Percentiles rank a stretch among this genome's conserved stretches.
phyloP scores from a whole-genome alignment of 2,797 vertebrate genomes.

The Coregonus sp. region DNA sequence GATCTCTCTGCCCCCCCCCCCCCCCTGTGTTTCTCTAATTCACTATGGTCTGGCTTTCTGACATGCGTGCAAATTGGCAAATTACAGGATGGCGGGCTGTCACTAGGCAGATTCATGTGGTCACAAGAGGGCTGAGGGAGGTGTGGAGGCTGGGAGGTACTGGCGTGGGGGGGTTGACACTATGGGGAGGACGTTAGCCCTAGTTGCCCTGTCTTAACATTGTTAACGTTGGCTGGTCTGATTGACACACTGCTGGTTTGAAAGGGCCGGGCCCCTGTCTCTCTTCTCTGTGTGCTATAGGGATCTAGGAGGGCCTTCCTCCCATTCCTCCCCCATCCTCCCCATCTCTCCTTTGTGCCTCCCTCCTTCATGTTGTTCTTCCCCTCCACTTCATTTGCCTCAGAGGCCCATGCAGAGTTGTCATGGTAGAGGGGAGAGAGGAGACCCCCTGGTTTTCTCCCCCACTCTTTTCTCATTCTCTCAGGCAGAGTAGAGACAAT shows the following conservation, averaged over 20 bases:
- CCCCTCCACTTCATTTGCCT: slow-evolving; percentile 83
- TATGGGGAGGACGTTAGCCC: slow-evolving; percentile 62
- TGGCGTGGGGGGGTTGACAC: slow-evolving; percentile 37
- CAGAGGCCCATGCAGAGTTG: slow-evolving; percentile 72
- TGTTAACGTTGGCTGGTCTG: slow-evolving; percentile 76
- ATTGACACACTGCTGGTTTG: slow-evolving; percentile 71
- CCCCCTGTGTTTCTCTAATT: slow-evolving; percentile 76
- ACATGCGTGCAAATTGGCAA: slow-evolving; percentile 84
- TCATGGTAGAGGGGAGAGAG: slow-evolving; percentile 48
- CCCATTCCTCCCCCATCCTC: slow-evolving; percentile 44
- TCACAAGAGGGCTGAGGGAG: slow-evolving; percentile 59
- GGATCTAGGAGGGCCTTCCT: slow-evolving; percentile 46
- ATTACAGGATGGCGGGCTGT: slow-evolving; percentile 77
- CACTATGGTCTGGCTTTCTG: slow-evolving; percentile 72
- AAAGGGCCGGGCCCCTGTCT: slow-evolving; percentile 56
- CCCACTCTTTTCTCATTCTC: slow-evolving; percentile 26
- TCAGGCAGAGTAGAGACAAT: too few relatives aligned
- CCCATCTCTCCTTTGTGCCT: slow-evolving; percentile 19
- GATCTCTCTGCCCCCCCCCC: slow-evolving; percentile 60
- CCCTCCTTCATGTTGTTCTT: slow-evolving; percentile 67
- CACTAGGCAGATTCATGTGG: slow-evolving; percentile 73
- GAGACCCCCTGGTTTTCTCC: too few relatives aligned
- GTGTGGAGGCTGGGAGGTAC: slow-evolving; percentile 55
- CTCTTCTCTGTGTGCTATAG: slow-evolving; percentile 42
- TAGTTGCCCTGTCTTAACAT: slow-evolving; percentile 71